Evolutionary conservation across 2,888 invertebrate genomes (phyloP), one percentile per base, ranked within the genome.

Genomic region (Agonum fuliginosum): DNA sequence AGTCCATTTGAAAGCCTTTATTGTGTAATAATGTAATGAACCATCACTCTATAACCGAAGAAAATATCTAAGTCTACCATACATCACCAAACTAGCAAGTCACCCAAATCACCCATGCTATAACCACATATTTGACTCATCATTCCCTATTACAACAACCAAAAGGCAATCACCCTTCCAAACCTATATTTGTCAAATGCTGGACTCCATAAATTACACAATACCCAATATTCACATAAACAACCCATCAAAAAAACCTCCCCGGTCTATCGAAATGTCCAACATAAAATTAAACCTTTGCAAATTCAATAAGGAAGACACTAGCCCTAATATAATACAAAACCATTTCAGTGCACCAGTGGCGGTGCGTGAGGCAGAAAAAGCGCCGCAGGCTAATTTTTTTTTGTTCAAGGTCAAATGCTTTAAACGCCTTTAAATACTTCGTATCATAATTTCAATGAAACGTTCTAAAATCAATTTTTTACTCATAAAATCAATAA

Each of bases 1-100:
- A 30, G 22, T 27, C 67, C 67, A 30, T 6, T 30, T 4, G 12
- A 24, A 34, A 67, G 67, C 27, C 67, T 67, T 4, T 34, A 67
- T 6, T 67, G 67, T 17, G 17, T 8, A 24, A 10, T 30, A 10
- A n/a, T n/a, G n/a, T n/a, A 34, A 34, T 30, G 30, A 67, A 67
- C 67, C 34, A 24, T 27, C 67, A 10, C 34, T 67, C 3, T 12
- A 4, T 3, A 4, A 22, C 34, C 10, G 67, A 6, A 4, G 67
- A 14, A 12, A 34, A 24, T n/a, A 30, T 10, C 34, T 67, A 8
- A 34, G 6, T 6, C 24, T 67, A 24, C 3, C 58, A n/a, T 17
- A 58, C 17, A 8, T 24, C n/a, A n/a, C 3, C 24, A 24, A n/a
- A 10, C 3, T 24, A 19, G 22, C 22, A 19, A 58, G n/a, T 20